These are phyloP conservation scores for Spea bombifrons DNA, from an alignment of 2,113 vertebrate genomes.

Conservation along the genomic window DNA sequence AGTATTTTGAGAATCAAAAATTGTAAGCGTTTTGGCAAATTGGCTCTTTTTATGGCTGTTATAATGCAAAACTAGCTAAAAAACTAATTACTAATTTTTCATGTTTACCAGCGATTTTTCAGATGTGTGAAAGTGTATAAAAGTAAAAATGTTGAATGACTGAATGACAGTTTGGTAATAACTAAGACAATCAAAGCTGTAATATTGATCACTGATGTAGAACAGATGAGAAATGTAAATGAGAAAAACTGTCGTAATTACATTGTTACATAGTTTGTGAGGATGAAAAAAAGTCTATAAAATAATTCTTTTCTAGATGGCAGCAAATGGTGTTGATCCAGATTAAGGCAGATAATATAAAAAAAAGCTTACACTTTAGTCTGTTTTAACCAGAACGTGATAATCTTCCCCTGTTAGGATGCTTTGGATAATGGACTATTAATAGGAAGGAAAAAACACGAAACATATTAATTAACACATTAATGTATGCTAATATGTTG, in stretches of 20 bases:
- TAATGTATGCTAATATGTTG: too few species aligned
- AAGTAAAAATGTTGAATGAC: not conserved
- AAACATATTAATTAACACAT: too few species aligned
- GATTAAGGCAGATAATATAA: too few species aligned
- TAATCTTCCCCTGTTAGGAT: too few species aligned
- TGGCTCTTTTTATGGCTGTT: not conserved
- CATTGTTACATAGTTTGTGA: too few species aligned
- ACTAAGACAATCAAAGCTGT: not conserved
- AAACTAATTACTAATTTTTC: not conserved
- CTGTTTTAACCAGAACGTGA: too few species aligned
- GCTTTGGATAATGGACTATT: too few species aligned
- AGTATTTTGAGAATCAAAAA: not conserved
- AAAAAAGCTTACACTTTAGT: too few species aligned
- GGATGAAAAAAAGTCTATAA: too few species aligned
- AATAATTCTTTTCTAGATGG: too few species aligned
- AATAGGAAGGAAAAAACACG: too few species aligned
- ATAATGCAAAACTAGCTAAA: conserved; percentile 2
- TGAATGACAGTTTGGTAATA: not conserved
- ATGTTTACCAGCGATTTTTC: not conserved
- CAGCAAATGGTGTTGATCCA: too few species aligned
- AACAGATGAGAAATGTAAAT: not conserved
- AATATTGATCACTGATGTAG: not conserved
- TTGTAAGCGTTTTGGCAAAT: not conserved
- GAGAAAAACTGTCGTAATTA: not conserved
- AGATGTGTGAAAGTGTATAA: not conserved